phyloP scores from a whole-genome alignment of 2,113 vertebrate species.

The Cathartes aura region DNA sequence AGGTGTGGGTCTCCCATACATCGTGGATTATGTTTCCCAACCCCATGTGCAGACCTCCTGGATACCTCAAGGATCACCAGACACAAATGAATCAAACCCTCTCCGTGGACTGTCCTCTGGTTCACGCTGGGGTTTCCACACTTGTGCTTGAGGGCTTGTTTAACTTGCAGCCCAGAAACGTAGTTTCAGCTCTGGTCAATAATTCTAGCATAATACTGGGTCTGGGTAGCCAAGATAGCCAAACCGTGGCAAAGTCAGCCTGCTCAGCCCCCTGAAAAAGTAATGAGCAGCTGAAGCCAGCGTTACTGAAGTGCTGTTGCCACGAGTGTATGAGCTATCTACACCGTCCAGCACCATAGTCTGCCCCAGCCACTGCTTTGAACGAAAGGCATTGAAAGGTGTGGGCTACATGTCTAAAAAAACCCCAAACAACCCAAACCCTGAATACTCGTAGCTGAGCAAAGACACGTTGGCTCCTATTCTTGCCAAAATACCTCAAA shows the following conservation, averaged over 20 bases:
- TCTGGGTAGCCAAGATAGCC: neutral
- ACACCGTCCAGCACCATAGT: neutral
- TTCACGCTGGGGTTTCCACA: neutral
- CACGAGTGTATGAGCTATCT: neutral
- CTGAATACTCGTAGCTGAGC: neutral
- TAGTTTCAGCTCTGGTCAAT: neutral
- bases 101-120: neutral
- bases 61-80: neutral
- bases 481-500: neutral
- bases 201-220: neutral
- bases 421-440: neutral
- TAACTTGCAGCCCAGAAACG: neutral
- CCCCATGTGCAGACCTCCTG: neutral
- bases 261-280: neutral
- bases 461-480: neutral
- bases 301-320: neutral
- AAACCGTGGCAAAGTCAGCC: neutral
- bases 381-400: neutral
- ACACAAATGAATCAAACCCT: neutral
- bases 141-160: neutral
- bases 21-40: neutral
- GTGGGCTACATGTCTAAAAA: neutral
- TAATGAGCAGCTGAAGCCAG: neutral
- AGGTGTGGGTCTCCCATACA: neutral
- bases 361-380: neutral